phyloP scores from a whole-genome alignment of 2,888 invertebrate species.

The Lasioglossum zephyrum region DNA sequence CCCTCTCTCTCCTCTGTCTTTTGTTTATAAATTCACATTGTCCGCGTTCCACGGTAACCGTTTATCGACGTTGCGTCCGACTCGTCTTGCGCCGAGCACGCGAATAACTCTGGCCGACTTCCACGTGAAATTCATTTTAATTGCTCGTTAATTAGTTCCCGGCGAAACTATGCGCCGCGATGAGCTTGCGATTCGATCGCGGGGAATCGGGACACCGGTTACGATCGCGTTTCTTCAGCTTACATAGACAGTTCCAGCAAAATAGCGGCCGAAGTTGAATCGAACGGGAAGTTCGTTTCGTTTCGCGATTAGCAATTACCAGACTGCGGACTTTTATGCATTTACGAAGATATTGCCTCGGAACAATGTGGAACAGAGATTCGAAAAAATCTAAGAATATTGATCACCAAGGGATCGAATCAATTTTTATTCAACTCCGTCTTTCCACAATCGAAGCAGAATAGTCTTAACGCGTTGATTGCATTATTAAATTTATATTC shows the following conservation, averaged over 20 bases:
- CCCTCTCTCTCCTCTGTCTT: background rate
- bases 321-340: background rate
- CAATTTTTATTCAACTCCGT: too few species aligned
- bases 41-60: constrained; percentile 65
- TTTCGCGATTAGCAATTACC: background rate
- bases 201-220: constrained; percentile 59
- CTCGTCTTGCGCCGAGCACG: constrained; percentile 52
- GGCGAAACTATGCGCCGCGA: constrained; percentile 68
- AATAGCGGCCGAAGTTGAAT: background rate
- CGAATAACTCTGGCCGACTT: constrained; percentile 72
- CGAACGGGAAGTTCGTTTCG: background rate
- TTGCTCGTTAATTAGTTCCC: constrained; percentile 79
- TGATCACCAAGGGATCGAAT: too few species aligned
- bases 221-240: constrained; percentile 8
- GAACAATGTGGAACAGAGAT: too few species aligned
- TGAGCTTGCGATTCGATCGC: constrained; percentile 50
- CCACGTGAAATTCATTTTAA: constrained; percentile 79
- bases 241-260: background rate
- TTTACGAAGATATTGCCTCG: too few species aligned
- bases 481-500: too few species aligned
- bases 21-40: background rate
- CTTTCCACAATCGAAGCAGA: too few species aligned
- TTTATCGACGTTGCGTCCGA: constrained; percentile 23
- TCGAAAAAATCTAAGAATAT: too few species aligned
- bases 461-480: too few species aligned